Evolutionary conservation across 1,140 invertebrate species (phyloP).

Genomic region (Pinna nobilis): DNA sequence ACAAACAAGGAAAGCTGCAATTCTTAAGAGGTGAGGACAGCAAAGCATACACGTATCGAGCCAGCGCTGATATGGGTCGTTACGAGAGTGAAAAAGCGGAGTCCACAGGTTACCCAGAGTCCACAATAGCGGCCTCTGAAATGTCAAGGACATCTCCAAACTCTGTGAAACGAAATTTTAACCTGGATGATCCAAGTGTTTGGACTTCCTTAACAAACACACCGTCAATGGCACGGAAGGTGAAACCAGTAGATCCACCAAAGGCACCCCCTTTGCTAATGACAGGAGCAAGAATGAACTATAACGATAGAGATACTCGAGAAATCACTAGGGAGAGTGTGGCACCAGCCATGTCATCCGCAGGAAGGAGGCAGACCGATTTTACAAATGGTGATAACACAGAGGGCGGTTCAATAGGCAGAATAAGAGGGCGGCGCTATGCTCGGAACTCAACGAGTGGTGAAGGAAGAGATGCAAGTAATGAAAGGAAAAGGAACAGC

Average conservation of each 20-base stretch:
- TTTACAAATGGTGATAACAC: too few species aligned
- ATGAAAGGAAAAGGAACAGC: not conserved
- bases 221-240: conserved; percentile 2
- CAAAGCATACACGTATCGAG: too few species aligned
- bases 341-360: conserved; percentile 4
- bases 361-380: not conserved
- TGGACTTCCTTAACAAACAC: conserved; percentile 25
- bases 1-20: conserved; percentile 25
- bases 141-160: not conserved
- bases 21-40: not conserved
- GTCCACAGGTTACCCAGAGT: conserved; percentile 5
- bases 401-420: too few species aligned
- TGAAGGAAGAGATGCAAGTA: not conserved
- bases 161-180: conserved; percentile 15
- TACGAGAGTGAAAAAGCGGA: not conserved
- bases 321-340: not conserved
- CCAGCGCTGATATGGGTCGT: too few species aligned
- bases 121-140: not conserved
- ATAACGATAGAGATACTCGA: not conserved
- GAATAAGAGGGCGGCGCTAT: not conserved
- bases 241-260: conserved; percentile 4
- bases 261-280: conserved; percentile 1
- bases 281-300: not conserved
- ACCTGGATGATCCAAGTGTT: conserved; percentile 29
- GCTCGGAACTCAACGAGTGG: conserved; percentile 1